phyloP scores from a whole-genome alignment of 1,140 invertebrate species.

The Bombus superbus region DNA sequence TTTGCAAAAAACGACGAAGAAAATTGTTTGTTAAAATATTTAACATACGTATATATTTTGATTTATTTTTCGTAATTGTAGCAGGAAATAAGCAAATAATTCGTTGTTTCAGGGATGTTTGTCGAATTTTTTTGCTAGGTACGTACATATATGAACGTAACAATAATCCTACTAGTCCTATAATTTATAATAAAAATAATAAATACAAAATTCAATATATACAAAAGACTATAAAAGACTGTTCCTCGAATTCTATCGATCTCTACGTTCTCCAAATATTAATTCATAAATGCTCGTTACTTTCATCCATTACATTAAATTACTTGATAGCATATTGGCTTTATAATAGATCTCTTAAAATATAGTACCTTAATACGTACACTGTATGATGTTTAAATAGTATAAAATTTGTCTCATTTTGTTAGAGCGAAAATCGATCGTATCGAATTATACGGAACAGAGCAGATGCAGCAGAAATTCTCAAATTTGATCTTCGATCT shows the following conservation, averaged over 20 bases:
- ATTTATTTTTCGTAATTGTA: background rate
- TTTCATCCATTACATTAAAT: constrained; percentile 1
- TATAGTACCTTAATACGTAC: constrained; percentile 11
- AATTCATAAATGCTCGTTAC: background rate
- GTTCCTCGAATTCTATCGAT: background rate
- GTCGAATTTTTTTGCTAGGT: constrained; percentile 50
- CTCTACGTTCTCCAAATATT: background rate
- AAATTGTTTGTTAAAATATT: background rate
- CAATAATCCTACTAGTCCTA: constrained; percentile 46
- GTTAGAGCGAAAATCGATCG: background rate
- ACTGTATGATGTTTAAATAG: background rate
- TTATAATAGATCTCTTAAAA: background rate
- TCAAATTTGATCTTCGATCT: background rate
- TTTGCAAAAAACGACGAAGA: no score
- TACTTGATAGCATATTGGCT: background rate
- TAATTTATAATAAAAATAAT: constrained; percentile 61
- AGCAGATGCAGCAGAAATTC: no score
- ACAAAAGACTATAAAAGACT: constrained; percentile 51
- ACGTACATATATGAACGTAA: constrained; percentile 52
- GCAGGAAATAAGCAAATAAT: no score
- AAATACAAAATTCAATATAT: constrained; percentile 72
- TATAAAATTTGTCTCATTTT: no score
- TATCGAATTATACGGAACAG: background rate
- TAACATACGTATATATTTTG: background rate
- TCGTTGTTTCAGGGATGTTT: constrained; percentile 34